Evolutionary conservation across 2,113 vertebrate genomes (phyloP), one percentile per base, ranked within the genome.

Genomic region (Chloebia gouldiae): DNA sequence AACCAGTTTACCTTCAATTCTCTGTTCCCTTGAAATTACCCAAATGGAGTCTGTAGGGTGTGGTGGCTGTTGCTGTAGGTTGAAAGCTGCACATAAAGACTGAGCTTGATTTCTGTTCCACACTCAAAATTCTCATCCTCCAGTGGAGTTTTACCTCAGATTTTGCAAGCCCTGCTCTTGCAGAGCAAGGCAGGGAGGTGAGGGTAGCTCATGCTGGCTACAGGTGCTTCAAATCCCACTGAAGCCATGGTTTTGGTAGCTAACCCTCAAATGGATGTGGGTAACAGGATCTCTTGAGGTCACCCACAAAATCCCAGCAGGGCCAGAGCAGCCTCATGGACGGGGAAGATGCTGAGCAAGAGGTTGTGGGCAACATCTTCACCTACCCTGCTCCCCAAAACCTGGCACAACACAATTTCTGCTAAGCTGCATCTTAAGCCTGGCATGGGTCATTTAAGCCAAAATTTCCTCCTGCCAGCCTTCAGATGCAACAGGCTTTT

Each of bases 11-110:
- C 53, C 66, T 88, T 60, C 27, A 37, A 3, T 49, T 44, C 42
- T 63, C 56, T 42, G 7, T 42, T 90, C 50, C 77, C 23, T 2
- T 0, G 1, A 37, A 44, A 3, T 10, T 37, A 10, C 3, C 3
- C 60, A 1, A 0, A 23, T 19, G 15, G 47, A 66, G 42, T 23
- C n/a, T 66, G 45, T 11, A 81, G 39, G 44, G 16, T 0, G 1
- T 0, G 0, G 37, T 4, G 6, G 42, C 45, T 51, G 11, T 19
- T 0, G 0, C 44, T 78, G 51, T 44, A 57, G 39, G n/a, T 21
- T 5, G 3, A 70, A 45, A 66, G 25, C 51, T 47, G 42, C 51
- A 27, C 3, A 3, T 14, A 79, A 64, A 45, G 6, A 3, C 18
- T 77, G 44, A 44, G 25, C 21, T 65, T 53, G 21, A 78, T 54